Evolutionary conservation across 2,797 vertebrate genomes (phyloP), one percentile per base, ranked within the genome.

Genomic region (Darevskia mixta): DNA sequence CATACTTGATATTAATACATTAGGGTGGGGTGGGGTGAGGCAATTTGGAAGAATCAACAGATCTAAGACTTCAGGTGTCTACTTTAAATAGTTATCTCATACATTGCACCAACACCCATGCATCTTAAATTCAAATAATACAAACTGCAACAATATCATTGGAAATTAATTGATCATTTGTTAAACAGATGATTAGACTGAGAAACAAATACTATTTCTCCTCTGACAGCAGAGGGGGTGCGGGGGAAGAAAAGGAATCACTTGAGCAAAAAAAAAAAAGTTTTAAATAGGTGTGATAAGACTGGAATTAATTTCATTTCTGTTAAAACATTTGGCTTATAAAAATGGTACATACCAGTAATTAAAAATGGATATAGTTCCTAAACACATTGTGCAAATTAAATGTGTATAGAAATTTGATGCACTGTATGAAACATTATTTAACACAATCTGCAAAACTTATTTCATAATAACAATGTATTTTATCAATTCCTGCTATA

Each of bases 181-280:
- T 88, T 90, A 90, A 55, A 92, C 38, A 27, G 75, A 91, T 23
- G 4, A 41, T 18, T 18, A 73, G 69, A 41, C 23, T 85, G n/a
- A 29, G 73, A 91, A 95, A 94, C 85, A 86, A 27, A 93, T 92
- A 92, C 86, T 90, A 87, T 73, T 93, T 90, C n/a, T 78, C 85
- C 5, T 69, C 49, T 89, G n/a, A 83, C 91, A 92, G 94, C 61
- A 1, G 10, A 1, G 20, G 58, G 6, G 15, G 58, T 10, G 7
- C 5, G 61, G 20, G 61, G 18, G 18, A 10, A 13, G n/a, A 87
- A 92, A 94, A 95, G 83, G 90, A 90, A 86, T 55, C 58, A 71
- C 81, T 80, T 66, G 13, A 67, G 29, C 8, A 29, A 79, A 80
- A 45, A 82, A 91, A 41, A 49, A 78, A 92, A 86, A 76, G 38